A percentile compares a stretch with the other conserved stretches of the same genome.
Evolutionary conservation across 2,113 vertebrate species (phyloP).

Genomic region (Petrocephalus microphthalmus): DNA sequence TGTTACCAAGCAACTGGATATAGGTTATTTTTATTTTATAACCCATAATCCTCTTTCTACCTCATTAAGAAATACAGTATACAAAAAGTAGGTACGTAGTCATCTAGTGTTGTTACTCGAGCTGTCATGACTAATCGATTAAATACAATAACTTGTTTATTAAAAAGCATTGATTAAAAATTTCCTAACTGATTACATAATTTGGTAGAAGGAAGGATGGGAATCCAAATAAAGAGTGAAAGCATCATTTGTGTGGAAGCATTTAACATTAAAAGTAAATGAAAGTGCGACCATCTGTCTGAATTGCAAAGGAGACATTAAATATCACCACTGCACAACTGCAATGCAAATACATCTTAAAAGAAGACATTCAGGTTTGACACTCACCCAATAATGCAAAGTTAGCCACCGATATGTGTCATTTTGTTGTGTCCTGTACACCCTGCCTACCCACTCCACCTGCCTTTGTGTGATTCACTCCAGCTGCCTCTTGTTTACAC

Average conservation of each 20-base stretch:
- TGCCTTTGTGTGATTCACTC: background rate
- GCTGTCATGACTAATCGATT: background rate
- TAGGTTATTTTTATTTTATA: background rate
- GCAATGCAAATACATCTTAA: background rate
- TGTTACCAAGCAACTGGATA: slow-evolving; percentile 6
- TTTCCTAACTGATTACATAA: background rate
- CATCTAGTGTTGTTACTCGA: background rate
- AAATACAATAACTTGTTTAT: background rate
- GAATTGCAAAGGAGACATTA: background rate
- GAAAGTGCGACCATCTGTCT: background rate
- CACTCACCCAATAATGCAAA: background rate
- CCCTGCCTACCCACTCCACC: background rate
- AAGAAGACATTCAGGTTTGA: background rate
- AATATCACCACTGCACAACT: background rate
- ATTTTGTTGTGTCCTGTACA: background rate
- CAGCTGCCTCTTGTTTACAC: too few relatives aligned
- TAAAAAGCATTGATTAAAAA: background rate
- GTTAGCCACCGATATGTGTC: background rate
- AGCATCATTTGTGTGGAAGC: background rate
- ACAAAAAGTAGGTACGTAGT: background rate
- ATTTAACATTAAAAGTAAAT: background rate
- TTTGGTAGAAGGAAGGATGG: background rate
- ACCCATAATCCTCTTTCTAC: background rate
- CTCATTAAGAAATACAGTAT: background rate
- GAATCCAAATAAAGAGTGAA: background rate